phyloP scores from a whole-genome alignment of 1,140 invertebrate species.

The Piezodorus guildinii region DNA sequence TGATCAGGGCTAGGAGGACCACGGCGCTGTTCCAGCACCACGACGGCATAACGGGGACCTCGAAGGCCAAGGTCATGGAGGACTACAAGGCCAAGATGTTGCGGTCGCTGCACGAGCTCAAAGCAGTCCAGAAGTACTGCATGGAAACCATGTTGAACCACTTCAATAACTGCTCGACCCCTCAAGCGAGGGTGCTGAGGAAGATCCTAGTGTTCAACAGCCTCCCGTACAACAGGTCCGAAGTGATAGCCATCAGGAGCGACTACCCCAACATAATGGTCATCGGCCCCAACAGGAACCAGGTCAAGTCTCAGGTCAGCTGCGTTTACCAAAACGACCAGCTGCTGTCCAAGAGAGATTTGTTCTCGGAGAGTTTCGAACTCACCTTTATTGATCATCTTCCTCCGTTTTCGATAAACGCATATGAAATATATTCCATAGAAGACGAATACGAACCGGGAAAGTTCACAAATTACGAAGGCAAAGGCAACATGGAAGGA shows the following conservation, averaged over 20 bases:
- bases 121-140: not conserved
- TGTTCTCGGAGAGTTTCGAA: not conserved
- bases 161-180: not conserved
- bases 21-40: constrained; percentile 89
- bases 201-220: not conserved
- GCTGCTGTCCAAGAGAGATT: not conserved
- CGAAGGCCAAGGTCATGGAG: constrained; percentile 75
- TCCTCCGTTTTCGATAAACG: not conserved
- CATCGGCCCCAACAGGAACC: not conserved
- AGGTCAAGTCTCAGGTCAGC: not conserved
- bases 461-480: not conserved
- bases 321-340: not conserved
- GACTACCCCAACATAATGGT: constrained; percentile 1
- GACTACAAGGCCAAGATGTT: constrained; percentile 52
- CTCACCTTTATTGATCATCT: not conserved
- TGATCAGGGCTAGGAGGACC: constrained; percentile 60
- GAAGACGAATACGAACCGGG: not conserved
- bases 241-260: not conserved
- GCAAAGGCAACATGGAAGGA: not conserved
- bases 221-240: not conserved
- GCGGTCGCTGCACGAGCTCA: not conserved
- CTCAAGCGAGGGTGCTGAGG: not conserved
- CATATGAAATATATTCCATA: not conserved
- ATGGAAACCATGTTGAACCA: not conserved
- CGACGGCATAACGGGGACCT: constrained; percentile 90